Evolutionary conservation across 2,888 invertebrate species (phyloP), one percentile per base, ranked within the genome.

Genomic region (Parelbella ahira): DNA sequence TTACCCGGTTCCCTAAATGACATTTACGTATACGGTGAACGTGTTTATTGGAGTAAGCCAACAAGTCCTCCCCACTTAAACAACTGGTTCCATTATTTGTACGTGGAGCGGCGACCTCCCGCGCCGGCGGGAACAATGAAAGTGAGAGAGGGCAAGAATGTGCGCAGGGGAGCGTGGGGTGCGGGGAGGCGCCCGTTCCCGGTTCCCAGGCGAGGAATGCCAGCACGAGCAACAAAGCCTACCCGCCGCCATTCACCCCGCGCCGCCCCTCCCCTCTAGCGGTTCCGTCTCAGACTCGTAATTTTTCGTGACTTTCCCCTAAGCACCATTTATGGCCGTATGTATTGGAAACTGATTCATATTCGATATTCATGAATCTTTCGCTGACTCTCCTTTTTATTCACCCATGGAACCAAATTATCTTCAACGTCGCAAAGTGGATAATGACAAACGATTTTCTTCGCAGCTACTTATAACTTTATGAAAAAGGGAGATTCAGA

Each of bases 201-300:
- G 76, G 83, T 83, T 83, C 84, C 84, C 86, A 86, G 82, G 83
- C 83, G 72, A 80, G 86, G 86, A 86, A 86, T 86, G 82, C 82
- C 81, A 82, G 78, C 72, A 70, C 77, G 72, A 83, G 76, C 80
- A 83, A 84, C 86, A 82, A 83, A 84, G 86, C 78, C 82, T 82
- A 67, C 74, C 63, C 72, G 78, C 82, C 80, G 77, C 74, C 83
- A 81, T 82, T 81, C 82, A 81, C 77, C 81, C 80, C 78, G 65
- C 78, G 42, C 49, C 54, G 50, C 58, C 28, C 60, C 47, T n/a
- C 61, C 58, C 53, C 60, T 50, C 63, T 65, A 66, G 65, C 69
- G 67, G 69, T 69, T 64, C 66, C 64, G 59, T 61, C 66, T 63
- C 68, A 63, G 64, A 73, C 73, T 72, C 68, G 72, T 77, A 62